Base-by-base conservation (phyloP, 2,888 invertebrate species). In the Apeira syringaria region DNA sequence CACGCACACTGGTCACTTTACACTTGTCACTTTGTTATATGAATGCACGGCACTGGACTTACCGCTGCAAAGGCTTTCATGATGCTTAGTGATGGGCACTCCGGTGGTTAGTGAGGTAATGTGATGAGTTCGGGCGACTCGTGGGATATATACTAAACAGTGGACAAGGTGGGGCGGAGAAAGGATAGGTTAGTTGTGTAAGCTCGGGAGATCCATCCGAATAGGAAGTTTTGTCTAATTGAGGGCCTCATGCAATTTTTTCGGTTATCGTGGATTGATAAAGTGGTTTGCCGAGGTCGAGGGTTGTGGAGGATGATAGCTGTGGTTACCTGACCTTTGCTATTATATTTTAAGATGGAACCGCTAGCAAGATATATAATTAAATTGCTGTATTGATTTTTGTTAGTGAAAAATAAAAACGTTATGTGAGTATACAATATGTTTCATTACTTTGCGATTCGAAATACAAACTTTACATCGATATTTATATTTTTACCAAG, bases 51-150 rank as follows among this genome's bases (percentile, higher is more conserved):
- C 76, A 74, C 83, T 78, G 59, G 67, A 89, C 88, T 89, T 86
- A 89, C 89, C 89, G 89, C 88, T 80, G 85, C 84, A 84, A 86
- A 89, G 85, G 87, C 80, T 80, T 80, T 89, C 89, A 89, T 89
- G 84, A 51, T 88, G 86, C 70, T 74, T 82, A 76, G 77, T 81
- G 79, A 74, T 81, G 79, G 82, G 83, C 85, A 87, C 85, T 81
- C 72, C 75, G 81, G 83, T 70, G 78, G 74, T 74, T 72, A 61
- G 75, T 73, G 84, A 78, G 81, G 82, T 79, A 74, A 69, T 87
- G 85, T 86, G 86, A 74, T 80, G 80, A 49, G 62, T 64, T 50
- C 60, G 72, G 74, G 68, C 68, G 68, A 60, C 68, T 74, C 63
- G 61, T 76, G 66, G 64, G 77, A 80, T 88, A 88, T 88, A 88